Evolutionary conservation across 2,113 vertebrate species (phyloP).

Genomic region (Climacteris rufus): DNA sequence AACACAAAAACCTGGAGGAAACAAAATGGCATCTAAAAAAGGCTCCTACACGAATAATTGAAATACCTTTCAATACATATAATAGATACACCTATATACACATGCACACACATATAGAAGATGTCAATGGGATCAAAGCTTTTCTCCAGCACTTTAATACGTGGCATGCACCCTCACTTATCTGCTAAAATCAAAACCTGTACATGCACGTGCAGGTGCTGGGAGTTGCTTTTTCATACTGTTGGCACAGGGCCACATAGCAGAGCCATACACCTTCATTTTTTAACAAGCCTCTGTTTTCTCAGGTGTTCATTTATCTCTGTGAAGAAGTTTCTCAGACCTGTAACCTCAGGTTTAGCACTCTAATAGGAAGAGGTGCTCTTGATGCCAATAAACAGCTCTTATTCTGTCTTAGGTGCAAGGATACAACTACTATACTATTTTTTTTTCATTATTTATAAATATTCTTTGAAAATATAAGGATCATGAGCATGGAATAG

Average conservation of each 20-base stretch:
- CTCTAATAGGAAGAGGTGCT: background rate
- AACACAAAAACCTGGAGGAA: conserved; percentile 10
- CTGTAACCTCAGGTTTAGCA: conserved; percentile 12
- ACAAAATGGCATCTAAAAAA: conserved; percentile 10
- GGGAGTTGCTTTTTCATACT: conserved; percentile 22
- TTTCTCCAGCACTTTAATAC: conserved; percentile 53
- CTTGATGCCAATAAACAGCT: background rate
- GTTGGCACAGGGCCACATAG: conserved; percentile 36
- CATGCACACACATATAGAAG: background rate
- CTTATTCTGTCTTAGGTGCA: background rate
- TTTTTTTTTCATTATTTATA: background rate
- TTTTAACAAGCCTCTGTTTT: conserved; percentile 42
- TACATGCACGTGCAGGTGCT: conserved; percentile 32
- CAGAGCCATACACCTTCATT: conserved; percentile 7
- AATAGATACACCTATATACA: conserved; percentile 1
- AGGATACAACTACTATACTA: background rate
- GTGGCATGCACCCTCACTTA: conserved; percentile 32
- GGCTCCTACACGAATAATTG: background rate
- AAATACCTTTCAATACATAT: conserved; percentile 19
- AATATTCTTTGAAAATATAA: background rate
- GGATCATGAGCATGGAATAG: background rate
- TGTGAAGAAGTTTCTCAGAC: conserved; percentile 28
- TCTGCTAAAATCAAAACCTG: conserved; percentile 44
- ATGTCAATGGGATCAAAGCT: conserved; percentile 49
- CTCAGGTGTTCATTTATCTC: conserved; percentile 57